Evolutionary conservation across 2,113 vertebrate genomes (phyloP).

Genomic region (Oryzias celebensis): DNA sequence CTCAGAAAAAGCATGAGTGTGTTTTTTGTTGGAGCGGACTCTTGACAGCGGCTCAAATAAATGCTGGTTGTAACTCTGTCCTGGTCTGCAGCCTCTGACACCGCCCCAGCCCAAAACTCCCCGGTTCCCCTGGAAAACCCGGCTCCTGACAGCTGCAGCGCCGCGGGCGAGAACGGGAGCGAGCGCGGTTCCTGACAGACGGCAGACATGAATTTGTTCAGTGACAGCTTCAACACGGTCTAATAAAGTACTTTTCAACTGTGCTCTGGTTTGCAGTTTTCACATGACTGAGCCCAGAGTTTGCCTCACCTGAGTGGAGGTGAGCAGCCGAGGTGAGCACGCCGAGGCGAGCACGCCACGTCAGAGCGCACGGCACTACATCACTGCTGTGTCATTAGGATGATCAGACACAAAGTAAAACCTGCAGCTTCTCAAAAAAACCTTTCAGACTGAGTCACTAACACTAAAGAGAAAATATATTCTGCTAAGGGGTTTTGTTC

Average conservation of each 20-base stretch:
- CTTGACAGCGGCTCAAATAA: conserved; percentile 65
- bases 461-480: too few species aligned
- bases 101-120: conserved; percentile 7
- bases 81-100: conserved; percentile 57
- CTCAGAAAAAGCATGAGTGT: conserved; percentile 31
- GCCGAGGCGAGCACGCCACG: too few species aligned
- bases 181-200: conserved; percentile 43
- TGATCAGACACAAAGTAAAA: too few species aligned
- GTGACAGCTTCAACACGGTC: conserved; percentile 66
- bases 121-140: conserved; percentile 8
- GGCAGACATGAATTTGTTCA: conserved; percentile 48
- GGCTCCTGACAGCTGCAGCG: conserved; percentile 45
- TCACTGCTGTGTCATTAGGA: too few species aligned
- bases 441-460: too few species aligned
- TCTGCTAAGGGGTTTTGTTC: too few species aligned
- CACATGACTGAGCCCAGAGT: conserved; percentile 37
- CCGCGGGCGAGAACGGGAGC: conserved; percentile 24
- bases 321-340: too few species aligned
- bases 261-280: conserved; percentile 31
- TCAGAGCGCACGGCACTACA: too few species aligned
- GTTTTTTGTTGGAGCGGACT: conserved; percentile 50
- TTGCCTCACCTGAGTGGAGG: conserved; percentile 13
- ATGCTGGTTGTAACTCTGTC: conserved; percentile 67
- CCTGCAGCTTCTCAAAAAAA: too few species aligned
- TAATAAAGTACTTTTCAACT: conserved; percentile 69